phyloP scores from a whole-genome alignment of 2,888 invertebrate species.

The Achlya flavicornis region DNA sequence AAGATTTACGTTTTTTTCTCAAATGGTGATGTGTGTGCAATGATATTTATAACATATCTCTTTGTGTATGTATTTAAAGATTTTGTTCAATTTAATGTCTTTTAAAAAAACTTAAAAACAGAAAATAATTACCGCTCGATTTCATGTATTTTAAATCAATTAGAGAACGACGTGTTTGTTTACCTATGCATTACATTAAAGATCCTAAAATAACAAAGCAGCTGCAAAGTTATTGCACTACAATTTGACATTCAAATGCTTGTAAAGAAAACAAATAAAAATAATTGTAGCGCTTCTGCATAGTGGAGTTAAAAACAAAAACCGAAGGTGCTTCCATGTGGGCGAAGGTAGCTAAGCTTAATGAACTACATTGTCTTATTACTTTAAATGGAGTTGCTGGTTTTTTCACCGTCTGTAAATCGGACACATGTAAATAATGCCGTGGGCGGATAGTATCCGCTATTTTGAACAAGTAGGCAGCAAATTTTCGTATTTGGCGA shows the following conservation, averaged over 20 bases:
- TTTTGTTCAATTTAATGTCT: no score
- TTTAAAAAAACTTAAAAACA: no score
- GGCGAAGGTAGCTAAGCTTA: slow-evolving; percentile 68
- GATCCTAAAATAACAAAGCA: not conserved
- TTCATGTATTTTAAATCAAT: no score
- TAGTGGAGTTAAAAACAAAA: slow-evolving; percentile 36
- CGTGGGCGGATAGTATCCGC: slow-evolving; percentile 71
- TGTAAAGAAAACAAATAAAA: slow-evolving; percentile 8
- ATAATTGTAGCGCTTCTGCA: slow-evolving; percentile 30
- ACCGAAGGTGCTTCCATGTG: slow-evolving; percentile 56
- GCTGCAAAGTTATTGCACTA: not conserved
- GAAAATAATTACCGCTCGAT: no score
- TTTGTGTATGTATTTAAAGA: no score
- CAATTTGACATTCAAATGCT: slow-evolving; percentile 4
- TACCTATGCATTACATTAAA: no score
- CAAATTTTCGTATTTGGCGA: slow-evolving; percentile 18
- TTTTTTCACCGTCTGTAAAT: slow-evolving; percentile 59
- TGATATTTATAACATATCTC: no score
- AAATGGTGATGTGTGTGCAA: no score
- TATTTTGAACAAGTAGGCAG: slow-evolving; percentile 46
- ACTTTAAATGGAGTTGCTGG: slow-evolving; percentile 69
- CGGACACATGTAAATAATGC: slow-evolving; percentile 66
- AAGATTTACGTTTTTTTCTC: slow-evolving; percentile 1
- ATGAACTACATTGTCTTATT: slow-evolving; percentile 81
- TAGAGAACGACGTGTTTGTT: no score